phyloP scores from a whole-genome alignment of 2,888 invertebrate genomes.

The Drosophila colorata region DNA sequence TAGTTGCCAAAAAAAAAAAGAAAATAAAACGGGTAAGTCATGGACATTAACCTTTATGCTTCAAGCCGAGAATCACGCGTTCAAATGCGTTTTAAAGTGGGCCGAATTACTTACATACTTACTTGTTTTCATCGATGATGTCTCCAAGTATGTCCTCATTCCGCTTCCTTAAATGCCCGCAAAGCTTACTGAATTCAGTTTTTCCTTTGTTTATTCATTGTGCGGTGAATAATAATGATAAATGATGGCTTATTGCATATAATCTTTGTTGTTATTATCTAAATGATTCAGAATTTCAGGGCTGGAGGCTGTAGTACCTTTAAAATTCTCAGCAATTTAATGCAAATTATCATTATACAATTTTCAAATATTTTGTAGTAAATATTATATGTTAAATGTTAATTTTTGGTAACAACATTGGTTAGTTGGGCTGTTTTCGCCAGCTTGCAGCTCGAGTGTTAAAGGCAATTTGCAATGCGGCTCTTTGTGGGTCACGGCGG shows the following conservation, averaged over 20 bases:
- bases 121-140: background rate
- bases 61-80: background rate
- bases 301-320: too few relatives aligned
- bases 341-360: too few relatives aligned
- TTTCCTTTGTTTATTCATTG: background rate
- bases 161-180: background rate
- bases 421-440: conserved; percentile 2
- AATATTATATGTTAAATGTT: too few relatives aligned
- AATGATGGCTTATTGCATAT: background rate
- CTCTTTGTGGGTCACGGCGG: conserved; percentile 71
- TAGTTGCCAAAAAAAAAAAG: conserved; percentile 36
- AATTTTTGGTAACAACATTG: background rate
- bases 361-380: too few relatives aligned
- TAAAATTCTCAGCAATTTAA: too few relatives aligned
- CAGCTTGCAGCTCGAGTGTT: conserved; percentile 36
- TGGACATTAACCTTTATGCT: conserved; percentile 59
- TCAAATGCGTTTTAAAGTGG: background rate
- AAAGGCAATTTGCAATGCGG: conserved; percentile 37
- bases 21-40: conserved; percentile 33
- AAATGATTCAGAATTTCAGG: background rate
- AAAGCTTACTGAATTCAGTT: background rate
- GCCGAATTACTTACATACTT: too few relatives aligned
- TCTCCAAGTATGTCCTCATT: background rate
- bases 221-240: background rate
- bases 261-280: background rate